These are phyloP conservation scores for Caenorhabditis panamensis DNA, from an alignment of 2,888 invertebrate species.

Conservation along the genomic window DNA sequence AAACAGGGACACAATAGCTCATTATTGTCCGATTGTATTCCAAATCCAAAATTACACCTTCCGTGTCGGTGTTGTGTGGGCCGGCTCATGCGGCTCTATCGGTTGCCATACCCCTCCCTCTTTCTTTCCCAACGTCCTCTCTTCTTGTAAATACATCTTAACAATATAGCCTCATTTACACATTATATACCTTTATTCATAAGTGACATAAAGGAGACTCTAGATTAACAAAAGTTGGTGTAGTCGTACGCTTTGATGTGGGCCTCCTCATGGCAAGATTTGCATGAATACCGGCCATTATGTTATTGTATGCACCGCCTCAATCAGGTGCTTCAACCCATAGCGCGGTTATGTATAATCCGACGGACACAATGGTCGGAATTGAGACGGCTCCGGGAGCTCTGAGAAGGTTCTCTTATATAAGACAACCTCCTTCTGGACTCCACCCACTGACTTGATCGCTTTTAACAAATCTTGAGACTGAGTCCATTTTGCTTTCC, in stretches of 20 bases:
- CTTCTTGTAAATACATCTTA: constrained; percentile 24
- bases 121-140: neutral
- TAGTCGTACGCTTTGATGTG: constrained; percentile 47
- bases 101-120: constrained; percentile 15
- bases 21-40: constrained; percentile 37
- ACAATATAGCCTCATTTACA: constrained; percentile 46
- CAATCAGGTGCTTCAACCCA: constrained; percentile 48
- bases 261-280: constrained; percentile 6
- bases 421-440: constrained; percentile 19
- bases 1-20: constrained; percentile 32
- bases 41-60: constrained; percentile 18
- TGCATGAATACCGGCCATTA: constrained; percentile 54
- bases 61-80: constrained; percentile 15
- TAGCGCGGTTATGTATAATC: constrained; percentile 42
- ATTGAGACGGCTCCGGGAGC: constrained; percentile 27
- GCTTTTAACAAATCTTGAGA: constrained; percentile 31
- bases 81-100: constrained; percentile 5
- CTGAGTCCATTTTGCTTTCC: constrained; percentile 26
- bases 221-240: constrained; percentile 56
- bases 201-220: constrained; percentile 26
- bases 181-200: constrained; percentile 54
- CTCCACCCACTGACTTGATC: constrained; percentile 39
- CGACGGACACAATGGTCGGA: constrained; percentile 48
- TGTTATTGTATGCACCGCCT: constrained; percentile 50
- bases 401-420: neutral